Base-by-base conservation (phyloP, 2,888 invertebrate species). In the Sipha maydis region DNA sequence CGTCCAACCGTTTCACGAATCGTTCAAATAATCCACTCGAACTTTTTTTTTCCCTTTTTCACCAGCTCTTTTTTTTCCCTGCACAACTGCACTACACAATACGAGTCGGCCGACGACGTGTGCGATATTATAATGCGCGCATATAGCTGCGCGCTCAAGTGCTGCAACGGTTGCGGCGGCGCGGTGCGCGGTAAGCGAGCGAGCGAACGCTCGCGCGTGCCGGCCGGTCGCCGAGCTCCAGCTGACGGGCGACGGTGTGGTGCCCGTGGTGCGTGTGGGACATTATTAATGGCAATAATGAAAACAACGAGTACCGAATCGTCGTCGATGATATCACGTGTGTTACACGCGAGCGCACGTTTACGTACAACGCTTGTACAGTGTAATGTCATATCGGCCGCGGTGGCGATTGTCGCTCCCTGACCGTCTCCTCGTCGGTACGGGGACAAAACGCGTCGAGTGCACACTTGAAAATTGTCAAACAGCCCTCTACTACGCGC, bases 1-100 rank as follows among this genome's bases (percentile, higher is more conserved):
- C 86, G 86, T 80, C 88, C 88, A 31, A 88, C 82, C 80, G 88
- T 88, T 88, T 88, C 82, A 67, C 61, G 17, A 80, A 88, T 67
- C 75, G 82, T 88, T 80, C 88, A 76, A 88, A 88, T 88, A 88
- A 88, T 80, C 88, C 88, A 88, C 88, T 88, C 73, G 88, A 88
- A 61, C 88, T 88, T 88, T 86, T 86, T 85, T n/a, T n/a, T n/a
- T n/a, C n/a, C n/a, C n/a, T n/a, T n/a, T 48, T 48, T 48, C 11
- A 48, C 48, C 48, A 48, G 48, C 48, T 48, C 48, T 48, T 73
- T 31, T 25, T 38, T 41, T 2, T 28, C 17, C 73, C 0, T 8
- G 21, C 21, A 21, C 82, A 1, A 21, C 61, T 69, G 21, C 69
- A 21, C 19, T 73, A 54, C 54, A 41, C 41, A 61, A 38, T n/a